Percentiles rank a stretch among this genome's conserved stretches.
phyloP scores from a whole-genome alignment of 2,888 invertebrate species.

The Epistrophella euchroma region DNA sequence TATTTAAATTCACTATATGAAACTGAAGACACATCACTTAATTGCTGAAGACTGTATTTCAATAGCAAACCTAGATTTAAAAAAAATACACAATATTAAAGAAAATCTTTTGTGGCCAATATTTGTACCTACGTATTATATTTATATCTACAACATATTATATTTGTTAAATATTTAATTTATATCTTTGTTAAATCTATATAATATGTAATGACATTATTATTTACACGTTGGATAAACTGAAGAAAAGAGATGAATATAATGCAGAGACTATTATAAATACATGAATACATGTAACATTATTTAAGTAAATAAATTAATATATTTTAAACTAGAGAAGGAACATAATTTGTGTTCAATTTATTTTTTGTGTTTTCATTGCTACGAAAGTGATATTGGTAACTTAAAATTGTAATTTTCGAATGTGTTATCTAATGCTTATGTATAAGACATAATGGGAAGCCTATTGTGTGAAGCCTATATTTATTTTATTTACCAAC shows the following conservation, averaged over 20 bases:
- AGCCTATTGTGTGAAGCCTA: too few species aligned
- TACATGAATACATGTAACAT: background rate
- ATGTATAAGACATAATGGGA: too few species aligned
- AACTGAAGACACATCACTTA: slow-evolving; percentile 31
- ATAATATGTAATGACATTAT: background rate
- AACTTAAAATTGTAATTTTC: too few species aligned
- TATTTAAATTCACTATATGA: slow-evolving; percentile 19
- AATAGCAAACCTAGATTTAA: slow-evolving; percentile 50
- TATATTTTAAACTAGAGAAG: slow-evolving; percentile 62
- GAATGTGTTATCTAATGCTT: too few species aligned
- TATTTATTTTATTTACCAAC: too few species aligned
- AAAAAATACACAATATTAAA: background rate
- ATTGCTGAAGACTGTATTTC: slow-evolving; percentile 65
- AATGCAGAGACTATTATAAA: slow-evolving; percentile 11
- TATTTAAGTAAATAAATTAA: slow-evolving; percentile 60
- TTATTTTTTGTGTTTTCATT: too few species aligned
- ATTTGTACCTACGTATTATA: slow-evolving; percentile 58
- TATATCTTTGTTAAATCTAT: slow-evolving; percentile 10
- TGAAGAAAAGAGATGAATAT: background rate
- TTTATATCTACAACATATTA: slow-evolving; percentile 12
- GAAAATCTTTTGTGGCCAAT: slow-evolving; percentile 47
- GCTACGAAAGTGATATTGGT: too few species aligned
- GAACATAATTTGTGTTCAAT: background rate
- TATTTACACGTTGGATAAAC: background rate
- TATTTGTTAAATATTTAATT: slow-evolving; percentile 9